Percentiles rank a stretch among this genome's conserved stretches.
These are phyloP conservation scores for Heliangelus exortis DNA, from an alignment of 2,797 vertebrate species.

Conservation along the genomic window DNA sequence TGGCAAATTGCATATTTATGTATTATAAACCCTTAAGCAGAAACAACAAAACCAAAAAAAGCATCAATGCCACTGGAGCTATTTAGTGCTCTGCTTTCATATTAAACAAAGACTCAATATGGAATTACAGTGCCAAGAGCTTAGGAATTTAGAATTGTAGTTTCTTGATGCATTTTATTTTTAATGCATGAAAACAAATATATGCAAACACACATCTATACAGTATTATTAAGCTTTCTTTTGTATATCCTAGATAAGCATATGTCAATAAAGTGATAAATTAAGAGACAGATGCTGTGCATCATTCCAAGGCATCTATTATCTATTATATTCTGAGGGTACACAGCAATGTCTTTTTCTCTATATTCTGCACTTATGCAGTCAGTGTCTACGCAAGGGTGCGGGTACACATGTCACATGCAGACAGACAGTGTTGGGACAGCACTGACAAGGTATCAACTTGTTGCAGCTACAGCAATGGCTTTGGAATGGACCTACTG, in stretches of 20 bases:
- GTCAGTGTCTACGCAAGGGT: neutral
- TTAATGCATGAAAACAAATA: neutral
- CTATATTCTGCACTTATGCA: fast-evolving
- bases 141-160: neutral
- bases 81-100: neutral
- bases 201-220: neutral
- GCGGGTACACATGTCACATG: fast-evolving
- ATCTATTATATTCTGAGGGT: neutral
- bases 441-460: neutral
- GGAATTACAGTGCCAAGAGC: neutral
- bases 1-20: neutral
- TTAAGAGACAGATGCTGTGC: fast-evolving
- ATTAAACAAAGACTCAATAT: neutral
- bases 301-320: neutral
- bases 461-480: neutral
- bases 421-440: fast-evolving
- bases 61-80: neutral
- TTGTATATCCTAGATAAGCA: neutral
- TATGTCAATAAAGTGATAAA: neutral
- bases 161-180: neutral
- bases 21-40: neutral
- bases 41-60: neutral
- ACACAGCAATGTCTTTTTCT: neutral
- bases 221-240: neutral
- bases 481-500: neutral